Percentiles rank a stretch among this genome's conserved stretches.
These are phyloP conservation scores for Clupea harengus DNA, from an alignment of 2,113 vertebrate genomes.

Conservation along the genomic window DNA sequence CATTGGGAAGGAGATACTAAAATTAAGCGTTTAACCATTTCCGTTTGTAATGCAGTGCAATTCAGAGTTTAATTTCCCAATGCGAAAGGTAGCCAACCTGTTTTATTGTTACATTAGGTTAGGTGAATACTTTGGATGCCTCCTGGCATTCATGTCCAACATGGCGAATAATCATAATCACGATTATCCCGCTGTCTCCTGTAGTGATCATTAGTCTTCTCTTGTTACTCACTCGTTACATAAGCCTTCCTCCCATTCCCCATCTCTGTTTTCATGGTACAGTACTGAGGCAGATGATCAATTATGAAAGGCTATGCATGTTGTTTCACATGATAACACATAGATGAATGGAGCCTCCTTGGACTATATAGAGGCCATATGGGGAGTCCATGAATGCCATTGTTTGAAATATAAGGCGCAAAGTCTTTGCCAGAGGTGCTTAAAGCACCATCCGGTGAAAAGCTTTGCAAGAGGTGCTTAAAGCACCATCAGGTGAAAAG, in stretches of 20 bases:
- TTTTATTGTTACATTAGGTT: background rate
- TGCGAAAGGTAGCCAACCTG: background rate
- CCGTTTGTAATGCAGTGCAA: background rate
- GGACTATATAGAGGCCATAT: background rate
- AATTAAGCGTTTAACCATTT: background rate
- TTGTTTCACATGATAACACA: no score
- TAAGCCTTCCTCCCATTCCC: background rate
- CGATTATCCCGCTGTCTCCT: background rate
- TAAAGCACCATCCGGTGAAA: no score
- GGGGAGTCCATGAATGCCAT: background rate
- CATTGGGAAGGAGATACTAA: conserved; percentile 14
- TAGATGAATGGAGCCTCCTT: background rate
- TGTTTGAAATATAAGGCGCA: background rate
- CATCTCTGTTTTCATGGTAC: background rate
- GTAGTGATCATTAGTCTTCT: background rate
- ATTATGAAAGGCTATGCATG: no score
- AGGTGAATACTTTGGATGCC: background rate
- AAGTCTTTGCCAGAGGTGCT: background rate
- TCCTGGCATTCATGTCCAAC: background rate
- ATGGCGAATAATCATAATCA: background rate
- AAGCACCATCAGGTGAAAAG: background rate
- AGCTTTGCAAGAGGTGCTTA: background rate
- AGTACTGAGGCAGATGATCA: no score
- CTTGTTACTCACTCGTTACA: background rate
- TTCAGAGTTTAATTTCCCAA: background rate